Percentiles rank a stretch among this genome's conserved stretches.
These are phyloP conservation scores for Petrocephalus microphthalmus DNA, from an alignment of 2,113 vertebrate genomes.

Conservation along the genomic window DNA sequence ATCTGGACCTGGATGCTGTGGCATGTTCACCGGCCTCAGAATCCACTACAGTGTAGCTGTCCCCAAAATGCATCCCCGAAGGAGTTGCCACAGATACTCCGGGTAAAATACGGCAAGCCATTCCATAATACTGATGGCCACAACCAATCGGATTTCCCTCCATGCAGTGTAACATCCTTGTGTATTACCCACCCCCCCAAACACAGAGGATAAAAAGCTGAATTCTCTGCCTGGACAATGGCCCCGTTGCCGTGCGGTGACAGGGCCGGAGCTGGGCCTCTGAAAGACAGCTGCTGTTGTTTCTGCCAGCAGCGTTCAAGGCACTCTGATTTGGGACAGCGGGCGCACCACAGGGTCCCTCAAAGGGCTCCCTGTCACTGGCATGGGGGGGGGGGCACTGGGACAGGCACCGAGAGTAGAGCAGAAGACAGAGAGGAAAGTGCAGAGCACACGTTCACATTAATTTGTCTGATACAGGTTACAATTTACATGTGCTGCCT, in stretches of 20 bases:
- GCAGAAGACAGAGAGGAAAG: not conserved
- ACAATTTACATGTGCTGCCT: not conserved
- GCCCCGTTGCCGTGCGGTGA: not conserved
- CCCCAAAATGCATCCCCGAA: not conserved
- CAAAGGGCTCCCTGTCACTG: not conserved
- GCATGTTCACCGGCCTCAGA: not conserved
- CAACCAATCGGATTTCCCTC: no score
- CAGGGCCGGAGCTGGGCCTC: not conserved
- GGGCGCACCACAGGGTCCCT: not conserved
- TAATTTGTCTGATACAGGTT: not conserved
- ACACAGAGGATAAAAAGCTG: slow-evolving; percentile 15
- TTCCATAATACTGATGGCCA: not conserved
- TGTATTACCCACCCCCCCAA: not conserved
- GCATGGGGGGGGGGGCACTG: not conserved
- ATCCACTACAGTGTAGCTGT: not conserved
- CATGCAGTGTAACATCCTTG: not conserved
- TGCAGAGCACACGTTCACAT: not conserved
- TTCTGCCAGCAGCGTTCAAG: not conserved
- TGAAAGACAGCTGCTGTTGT: not conserved
- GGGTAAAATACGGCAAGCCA: not conserved
- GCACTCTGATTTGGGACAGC: not conserved
- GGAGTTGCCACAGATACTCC: not conserved
- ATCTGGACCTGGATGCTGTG: not conserved
- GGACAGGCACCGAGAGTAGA: not conserved
- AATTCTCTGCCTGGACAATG: slow-evolving; percentile 11